A percentile compares a stretch with the other conserved stretches of the same genome.
Conservation (phyloP, 1,140 invertebrate genomes). For the Plectrocnemia conspersa region DNA sequence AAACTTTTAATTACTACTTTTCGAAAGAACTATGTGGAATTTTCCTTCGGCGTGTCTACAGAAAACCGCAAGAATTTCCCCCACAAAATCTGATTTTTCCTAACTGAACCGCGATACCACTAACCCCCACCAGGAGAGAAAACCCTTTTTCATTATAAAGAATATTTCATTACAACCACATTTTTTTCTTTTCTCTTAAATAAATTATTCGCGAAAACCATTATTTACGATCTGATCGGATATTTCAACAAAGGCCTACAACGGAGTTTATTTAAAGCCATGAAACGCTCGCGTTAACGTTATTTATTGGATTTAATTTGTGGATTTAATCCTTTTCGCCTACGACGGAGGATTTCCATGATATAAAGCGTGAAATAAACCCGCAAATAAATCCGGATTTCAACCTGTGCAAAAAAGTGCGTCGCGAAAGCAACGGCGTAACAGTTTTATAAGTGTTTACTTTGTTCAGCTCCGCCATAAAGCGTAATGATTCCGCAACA, state of each 20-base stretch:
- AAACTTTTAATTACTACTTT: background rate
- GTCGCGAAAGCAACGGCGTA: background rate
- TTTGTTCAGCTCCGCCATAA: background rate
- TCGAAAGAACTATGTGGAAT: no score
- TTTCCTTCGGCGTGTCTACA: no score
- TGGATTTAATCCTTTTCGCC: slow-evolving; percentile 16
- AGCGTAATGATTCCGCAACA: no score
- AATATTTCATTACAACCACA: no score
- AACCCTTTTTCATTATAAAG: no score
- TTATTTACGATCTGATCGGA: slow-evolving; percentile 17
- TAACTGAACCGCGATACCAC: no score
- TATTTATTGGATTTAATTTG: slow-evolving; percentile 23
- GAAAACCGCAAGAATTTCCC: no score
- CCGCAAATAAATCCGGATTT: slow-evolving; percentile 14
- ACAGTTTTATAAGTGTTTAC: background rate
- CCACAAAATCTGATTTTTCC: no score
- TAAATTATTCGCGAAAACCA: no score
- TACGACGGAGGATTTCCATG: background rate
- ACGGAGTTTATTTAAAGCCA: slow-evolving; percentile 21
- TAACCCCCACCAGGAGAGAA: no score
- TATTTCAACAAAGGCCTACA: slow-evolving; percentile 19
- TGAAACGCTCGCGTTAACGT: slow-evolving; percentile 20
- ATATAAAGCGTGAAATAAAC: slow-evolving; percentile 10
- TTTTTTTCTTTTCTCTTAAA: no score
- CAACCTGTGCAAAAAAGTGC: background rate